Base-by-base conservation (phyloP, 2,888 invertebrate species). In the Ophion costatus region DNA sequence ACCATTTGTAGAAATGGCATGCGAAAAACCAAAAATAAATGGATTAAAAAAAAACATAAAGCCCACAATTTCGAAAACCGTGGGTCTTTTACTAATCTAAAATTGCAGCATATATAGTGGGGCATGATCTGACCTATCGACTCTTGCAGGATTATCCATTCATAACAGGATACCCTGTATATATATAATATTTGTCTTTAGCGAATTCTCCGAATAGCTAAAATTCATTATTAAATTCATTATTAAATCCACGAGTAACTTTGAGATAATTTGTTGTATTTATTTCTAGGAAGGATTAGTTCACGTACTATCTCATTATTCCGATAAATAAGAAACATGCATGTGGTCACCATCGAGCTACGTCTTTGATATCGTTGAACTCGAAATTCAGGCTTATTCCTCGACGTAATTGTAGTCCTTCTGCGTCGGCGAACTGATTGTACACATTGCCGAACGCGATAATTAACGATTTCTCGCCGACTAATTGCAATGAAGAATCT, bases 391-490 rank as follows among this genome's bases (percentile, higher is more conserved):
- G 20, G 22, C 38, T 57, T 77, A 45, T 45, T 10, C 45, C 14
- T 64, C 42, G n/a, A 66, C 17, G 51, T 61, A 29, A 73, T 77
- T 66, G 17, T 17, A 9, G 10, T 14, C 22, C 6, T 17, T 22
- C 61, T 9, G 20, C 5, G 7, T 14, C 0, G 22, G 6, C n/a
- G 33, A 24, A 20, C 20, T 57, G 63, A 79, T 79, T 75, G 63
- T 45, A 22, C 22, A 11, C 22, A 67, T 59, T 63, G n/a, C 59
- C 59, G 66, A 38, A 70, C 38, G 20, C 29, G 64, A 64, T 66
- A 64, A 82, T 71, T 66, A 38, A 80, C 22, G 66, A 59, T 80
- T 42, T 22, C 42, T 38, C 38, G 59, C 20, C 63, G 42, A 29
- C n/a, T 73, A 56, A 45, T 66, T 66, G 38, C 56, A 73, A 80